These are phyloP conservation scores for Atherinosoma microstoma DNA, from an alignment of 2,797 vertebrate species.

Conservation along the genomic window DNA sequence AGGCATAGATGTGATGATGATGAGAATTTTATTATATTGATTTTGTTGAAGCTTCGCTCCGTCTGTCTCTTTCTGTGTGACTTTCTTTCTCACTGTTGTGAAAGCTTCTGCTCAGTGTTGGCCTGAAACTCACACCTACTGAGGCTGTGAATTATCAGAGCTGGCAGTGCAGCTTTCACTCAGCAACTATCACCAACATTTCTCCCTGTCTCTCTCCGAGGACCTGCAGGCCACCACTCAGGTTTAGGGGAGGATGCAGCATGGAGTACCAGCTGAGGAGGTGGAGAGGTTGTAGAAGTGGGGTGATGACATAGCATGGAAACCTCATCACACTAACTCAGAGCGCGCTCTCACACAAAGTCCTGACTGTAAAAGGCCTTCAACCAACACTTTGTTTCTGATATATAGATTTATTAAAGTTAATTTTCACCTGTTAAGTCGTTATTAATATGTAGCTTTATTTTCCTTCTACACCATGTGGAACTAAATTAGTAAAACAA, in stretches of 20 bases:
- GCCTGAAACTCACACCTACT: constrained; percentile 70
- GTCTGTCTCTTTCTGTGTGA: constrained; percentile 22
- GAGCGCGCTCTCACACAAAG: neutral
- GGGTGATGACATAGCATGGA: constrained; percentile 19
- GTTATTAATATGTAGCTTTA: no score
- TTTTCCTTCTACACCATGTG: neutral
- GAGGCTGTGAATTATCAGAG: constrained; percentile 68
- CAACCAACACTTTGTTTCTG: neutral
- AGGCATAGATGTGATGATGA: constrained; percentile 32
- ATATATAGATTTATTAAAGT: neutral
- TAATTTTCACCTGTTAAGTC: neutral
- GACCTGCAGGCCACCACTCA: constrained; percentile 40
- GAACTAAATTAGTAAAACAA: no score
- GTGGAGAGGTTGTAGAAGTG: neutral
- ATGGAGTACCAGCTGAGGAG: constrained; percentile 9
- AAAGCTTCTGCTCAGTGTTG: constrained; percentile 73
- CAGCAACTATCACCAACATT: constrained; percentile 81
- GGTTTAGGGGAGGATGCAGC: constrained; percentile 54
- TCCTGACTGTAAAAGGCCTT: no score
- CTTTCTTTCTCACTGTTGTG: constrained; percentile 60
- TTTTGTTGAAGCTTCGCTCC: constrained; percentile 28
- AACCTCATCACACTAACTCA: neutral
- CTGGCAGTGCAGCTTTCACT: constrained; percentile 71
- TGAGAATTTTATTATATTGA: constrained; percentile 37
- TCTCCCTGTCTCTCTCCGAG: constrained; percentile 73